A percentile compares a stretch with the other conserved stretches of the same genome.
These are phyloP conservation scores for Halictus ligatus DNA, from an alignment of 2,888 invertebrate genomes.

Conservation along the genomic window DNA sequence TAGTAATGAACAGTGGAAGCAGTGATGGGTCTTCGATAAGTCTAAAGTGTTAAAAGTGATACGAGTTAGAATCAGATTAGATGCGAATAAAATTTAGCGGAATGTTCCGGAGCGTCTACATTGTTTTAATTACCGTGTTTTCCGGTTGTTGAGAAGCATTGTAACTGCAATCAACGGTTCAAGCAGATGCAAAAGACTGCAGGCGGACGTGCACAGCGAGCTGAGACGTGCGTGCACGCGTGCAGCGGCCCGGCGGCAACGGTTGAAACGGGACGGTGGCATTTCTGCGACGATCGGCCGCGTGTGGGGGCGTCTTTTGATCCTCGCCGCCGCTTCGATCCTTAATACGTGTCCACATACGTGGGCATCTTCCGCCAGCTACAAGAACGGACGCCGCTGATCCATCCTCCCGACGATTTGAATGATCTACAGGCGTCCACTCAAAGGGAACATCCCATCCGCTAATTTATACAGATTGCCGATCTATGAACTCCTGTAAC, in stretches of 20 bases:
- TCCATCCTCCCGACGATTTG: not conserved
- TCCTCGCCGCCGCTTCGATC: slow-evolving; percentile 64
- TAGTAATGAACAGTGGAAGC: too few relatives aligned
- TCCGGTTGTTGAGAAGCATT: not conserved
- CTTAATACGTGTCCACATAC: slow-evolving; percentile 28
- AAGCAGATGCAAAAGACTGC: slow-evolving; percentile 46
- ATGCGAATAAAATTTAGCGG: not conserved
- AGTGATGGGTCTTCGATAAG: not conserved
- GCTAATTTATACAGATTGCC: not conserved
- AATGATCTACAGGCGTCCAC: not conserved
- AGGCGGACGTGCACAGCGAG: slow-evolving; percentile 38
- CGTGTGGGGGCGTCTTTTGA: slow-evolving; percentile 72
- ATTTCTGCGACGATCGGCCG: slow-evolving; percentile 62
- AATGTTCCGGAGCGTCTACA: not conserved
- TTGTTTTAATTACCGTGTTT: not conserved
- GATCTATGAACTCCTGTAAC: not conserved
- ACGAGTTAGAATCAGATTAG: too few relatives aligned
- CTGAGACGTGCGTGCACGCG: slow-evolving; percentile 29
- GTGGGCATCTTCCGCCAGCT: slow-evolving; percentile 29
- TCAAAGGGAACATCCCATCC: not conserved
- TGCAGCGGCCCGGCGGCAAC: slow-evolving; percentile 34
- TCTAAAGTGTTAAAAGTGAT: not conserved
- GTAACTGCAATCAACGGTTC: slow-evolving; percentile 44
- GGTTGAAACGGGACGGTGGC: slow-evolving; percentile 67
- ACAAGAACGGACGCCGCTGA: not conserved